Evolutionary conservation across 2,797 vertebrate species (phyloP), one percentile per base, ranked within the genome.

Genomic region (Rhyacichthys aspro): DNA sequence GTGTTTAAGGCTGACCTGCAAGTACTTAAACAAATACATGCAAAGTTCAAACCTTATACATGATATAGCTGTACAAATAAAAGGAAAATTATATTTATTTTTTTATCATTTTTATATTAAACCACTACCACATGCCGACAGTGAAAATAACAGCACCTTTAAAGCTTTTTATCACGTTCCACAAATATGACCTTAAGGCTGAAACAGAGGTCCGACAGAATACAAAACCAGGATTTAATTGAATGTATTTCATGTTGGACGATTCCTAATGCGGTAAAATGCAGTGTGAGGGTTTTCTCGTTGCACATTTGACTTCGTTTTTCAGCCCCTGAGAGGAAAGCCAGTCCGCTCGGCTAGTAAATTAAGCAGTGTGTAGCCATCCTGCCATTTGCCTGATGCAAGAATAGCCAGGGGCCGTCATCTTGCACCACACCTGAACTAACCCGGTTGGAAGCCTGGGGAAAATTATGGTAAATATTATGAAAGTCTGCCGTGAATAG

Each of bases 311-410:
- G 58, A 84, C 79, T 85, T 59, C 32, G 16, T 74, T 72, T 38
- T 72, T 65, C 45, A 59, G 9, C 28, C 75, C 79, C 79, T 76
- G 17, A 49, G 74, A 82, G 76, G 38, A 79, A 63, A 73, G 55
- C 2, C 18, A 60, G 74, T 59, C 81, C 73, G 86, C 43, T 64
- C 77, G 84, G 63, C 80, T 85, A 69, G 76, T 54, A 88, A 88
- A 88, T 86, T 83, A 79, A 79, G 76, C 59, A 72, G 70, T 11
- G 46, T 82, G 67, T 54, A 68, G 70, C 61, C 49, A 7, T 80
- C 70, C 59, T 59, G 54, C 67, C 54, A 73, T 42, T 52, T 57
- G 43, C 63, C 55, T 74, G 60, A 78, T 82, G 67, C 63, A 60
- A 74, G 67, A 81, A 76, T 41, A 56, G 68, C 84, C 72, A 0